These are phyloP conservation scores for Okapia johnstoni DNA, from an alignment of 2,113 vertebrate species.

Conservation along the genomic window DNA sequence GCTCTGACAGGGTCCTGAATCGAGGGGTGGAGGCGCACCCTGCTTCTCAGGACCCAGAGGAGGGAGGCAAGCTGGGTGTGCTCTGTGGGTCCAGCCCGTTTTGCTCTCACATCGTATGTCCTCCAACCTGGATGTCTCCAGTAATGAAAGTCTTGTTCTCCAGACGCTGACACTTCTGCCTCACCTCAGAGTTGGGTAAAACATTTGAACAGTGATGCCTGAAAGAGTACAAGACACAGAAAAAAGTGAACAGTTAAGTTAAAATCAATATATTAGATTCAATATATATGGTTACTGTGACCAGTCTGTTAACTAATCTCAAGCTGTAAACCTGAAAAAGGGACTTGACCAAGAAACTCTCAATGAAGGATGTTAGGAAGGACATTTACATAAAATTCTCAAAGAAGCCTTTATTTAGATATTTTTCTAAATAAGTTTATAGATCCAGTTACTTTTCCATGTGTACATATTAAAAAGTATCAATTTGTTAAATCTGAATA, in stretches of 20 bases:
- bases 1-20: background rate
- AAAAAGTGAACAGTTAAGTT: background rate
- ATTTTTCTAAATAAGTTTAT: background rate
- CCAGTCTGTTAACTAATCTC: background rate
- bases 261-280: background rate
- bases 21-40: fast-evolving
- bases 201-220: background rate
- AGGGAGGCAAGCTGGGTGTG: fast-evolving
- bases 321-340: background rate
- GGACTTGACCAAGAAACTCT: background rate
- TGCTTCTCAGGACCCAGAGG: background rate
- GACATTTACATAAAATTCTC: background rate
- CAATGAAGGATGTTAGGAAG: background rate
- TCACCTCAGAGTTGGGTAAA: background rate
- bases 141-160: fast-evolving
- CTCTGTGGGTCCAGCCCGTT: fast-evolving
- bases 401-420: background rate
- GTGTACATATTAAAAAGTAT: background rate
- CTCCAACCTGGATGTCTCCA: background rate
- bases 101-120: fast-evolving
- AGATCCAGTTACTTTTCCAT: background rate
- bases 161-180: background rate
- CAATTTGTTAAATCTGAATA: background rate
- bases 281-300: background rate
- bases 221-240: background rate